phyloP scores from a whole-genome alignment of 2,888 invertebrate genomes.

The Sycophila texana region DNA sequence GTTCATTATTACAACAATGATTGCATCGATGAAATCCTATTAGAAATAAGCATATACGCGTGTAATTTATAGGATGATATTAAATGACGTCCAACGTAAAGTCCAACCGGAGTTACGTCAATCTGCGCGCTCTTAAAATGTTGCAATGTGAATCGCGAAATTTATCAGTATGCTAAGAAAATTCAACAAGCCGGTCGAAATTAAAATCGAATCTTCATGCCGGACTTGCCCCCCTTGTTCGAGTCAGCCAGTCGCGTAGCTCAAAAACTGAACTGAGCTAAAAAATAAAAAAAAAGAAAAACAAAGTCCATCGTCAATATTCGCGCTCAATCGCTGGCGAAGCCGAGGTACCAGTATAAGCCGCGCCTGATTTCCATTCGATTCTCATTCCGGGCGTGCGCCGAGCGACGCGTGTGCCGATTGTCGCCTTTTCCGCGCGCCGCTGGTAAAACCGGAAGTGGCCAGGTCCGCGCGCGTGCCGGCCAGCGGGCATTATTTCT shows the following conservation, averaged over 20 bases:
- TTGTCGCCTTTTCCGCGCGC: slow-evolving; percentile 28
- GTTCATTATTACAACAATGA: no score
- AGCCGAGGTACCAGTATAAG: background rate
- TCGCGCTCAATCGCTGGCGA: slow-evolving; percentile 7
- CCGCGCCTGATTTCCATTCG: slow-evolving; percentile 20
- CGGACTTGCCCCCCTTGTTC: no score
- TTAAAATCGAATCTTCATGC: no score
- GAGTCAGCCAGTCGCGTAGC: background rate
- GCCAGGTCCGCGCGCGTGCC: background rate
- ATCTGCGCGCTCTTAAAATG: no score
- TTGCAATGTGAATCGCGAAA: no score
- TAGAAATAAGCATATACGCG: no score
- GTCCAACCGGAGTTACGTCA: no score
- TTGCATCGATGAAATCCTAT: no score
- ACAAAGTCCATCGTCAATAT: background rate
- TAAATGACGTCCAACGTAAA: no score
- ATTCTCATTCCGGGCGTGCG: slow-evolving; percentile 10
- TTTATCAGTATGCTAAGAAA: no score
- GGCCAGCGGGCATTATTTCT: background rate
- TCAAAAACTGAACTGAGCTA: background rate
- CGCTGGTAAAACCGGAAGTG: slow-evolving; percentile 27
- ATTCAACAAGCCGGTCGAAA: no score
- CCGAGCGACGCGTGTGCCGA: slow-evolving; percentile 2
- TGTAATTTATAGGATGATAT: no score
- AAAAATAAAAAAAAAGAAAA: background rate